Base-by-base conservation (phyloP, 2,113 vertebrate genomes). In the Syrmaticus mikado region DNA sequence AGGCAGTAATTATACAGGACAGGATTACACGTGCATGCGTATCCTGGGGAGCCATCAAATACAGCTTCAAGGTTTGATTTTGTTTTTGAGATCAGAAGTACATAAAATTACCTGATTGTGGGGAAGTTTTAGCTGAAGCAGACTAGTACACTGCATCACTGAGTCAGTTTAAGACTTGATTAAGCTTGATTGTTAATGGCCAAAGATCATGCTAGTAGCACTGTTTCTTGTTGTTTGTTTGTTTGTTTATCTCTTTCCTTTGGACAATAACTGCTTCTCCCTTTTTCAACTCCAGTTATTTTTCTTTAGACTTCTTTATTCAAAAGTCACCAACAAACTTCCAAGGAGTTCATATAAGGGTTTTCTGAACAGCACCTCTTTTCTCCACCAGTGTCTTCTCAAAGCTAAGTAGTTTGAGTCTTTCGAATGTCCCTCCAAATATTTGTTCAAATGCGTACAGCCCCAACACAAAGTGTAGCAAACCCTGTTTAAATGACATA, bases 1-100 rank as follows among this genome's bases (percentile, higher is more conserved):
- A 96, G 95, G 87, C 21, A 4, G 48, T 88, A 94, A 96, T 97
- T 95, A 91, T 8, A 77, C 9, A 84, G 87, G 77, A 53, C 75
- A 65, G 83, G 78, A 68, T 94, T 89, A 73, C 61, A 72, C 17
- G 17, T 90, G 80, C 1, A 0, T 72, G 85, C 1, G 0, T 91
- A 40, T 87, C 85, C 89, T 36, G 32, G 65, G 66, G 62, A 85
- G 68, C 83, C 76, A 61, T 65, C 89, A 87, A 83, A 64, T 34
- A 73, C 61, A 95, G 46, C 50, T 73, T 40, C 57, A 68, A 78
- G 64, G 40, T 0, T 87, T 82, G 61, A n/a, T 83, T 81, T 89
- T 75, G 43, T 2, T 85, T 94, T 55, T 77, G 75, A 85, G 50
- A 85, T 62, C 57, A 45, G 76, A 50, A 85, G 43, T 81, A 64